phyloP scores from a whole-genome alignment of 2,888 invertebrate genomes.

The Amphipyra berbera region DNA sequence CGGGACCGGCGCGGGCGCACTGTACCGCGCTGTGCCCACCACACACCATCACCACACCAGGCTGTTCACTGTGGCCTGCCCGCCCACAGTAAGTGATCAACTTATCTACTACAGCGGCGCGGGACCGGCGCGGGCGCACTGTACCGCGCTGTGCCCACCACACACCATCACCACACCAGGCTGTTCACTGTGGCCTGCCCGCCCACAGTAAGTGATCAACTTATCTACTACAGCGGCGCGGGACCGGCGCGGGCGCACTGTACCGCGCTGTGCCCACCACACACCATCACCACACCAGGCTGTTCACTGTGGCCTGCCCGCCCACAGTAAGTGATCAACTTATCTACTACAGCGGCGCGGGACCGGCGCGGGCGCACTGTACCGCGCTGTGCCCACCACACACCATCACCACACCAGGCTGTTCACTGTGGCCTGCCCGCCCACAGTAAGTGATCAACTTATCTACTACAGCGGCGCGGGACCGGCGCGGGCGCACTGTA shows the following conservation, averaged over 20 bases:
- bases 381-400: slow-evolving; percentile 91
- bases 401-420: slow-evolving; percentile 96
- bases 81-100: slow-evolving; percentile 86
- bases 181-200: slow-evolving; percentile 97
- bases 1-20: slow-evolving; percentile 92
- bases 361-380: slow-evolving; percentile 91
- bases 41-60: slow-evolving; percentile 95
- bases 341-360: slow-evolving; percentile 96
- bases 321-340: slow-evolving; percentile 81
- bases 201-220: slow-evolving; percentile 80
- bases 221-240: slow-evolving; percentile 95
- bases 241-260: slow-evolving; percentile 91
- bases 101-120: too few species aligned
- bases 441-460: slow-evolving; percentile 72
- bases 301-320: slow-evolving; percentile 97
- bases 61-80: slow-evolving; percentile 96
- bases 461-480: slow-evolving; percentile 95
- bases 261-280: slow-evolving; percentile 92
- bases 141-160: slow-evolving; percentile 92
- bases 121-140: slow-evolving; percentile 92
- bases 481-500: slow-evolving; percentile 92
- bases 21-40: slow-evolving; percentile 91
- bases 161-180: slow-evolving; percentile 95
- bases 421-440: slow-evolving; percentile 96
- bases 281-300: slow-evolving; percentile 95